Percentiles rank a stretch among this genome's conserved stretches.
Conservation (phyloP, 1,140 invertebrate species). For the Meloidogyne floridensis region DNA sequence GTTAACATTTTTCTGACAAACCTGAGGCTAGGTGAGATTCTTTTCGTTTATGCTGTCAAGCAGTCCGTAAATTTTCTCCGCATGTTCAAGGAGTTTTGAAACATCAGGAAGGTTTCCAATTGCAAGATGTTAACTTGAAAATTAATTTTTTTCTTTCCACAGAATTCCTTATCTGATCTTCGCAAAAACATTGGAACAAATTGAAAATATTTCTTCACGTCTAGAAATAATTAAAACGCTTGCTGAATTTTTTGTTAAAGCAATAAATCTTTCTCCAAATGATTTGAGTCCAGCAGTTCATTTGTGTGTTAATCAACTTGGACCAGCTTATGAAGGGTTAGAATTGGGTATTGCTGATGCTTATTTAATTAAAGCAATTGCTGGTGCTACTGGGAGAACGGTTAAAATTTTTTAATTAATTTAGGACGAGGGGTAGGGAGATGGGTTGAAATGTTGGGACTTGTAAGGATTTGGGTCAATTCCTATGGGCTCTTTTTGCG, state of each 20-base stretch:
- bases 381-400: slow-evolving; percentile 74
- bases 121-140: too few species aligned
- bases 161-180: slow-evolving; percentile 90
- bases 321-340: slow-evolving; percentile 84
- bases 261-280: slow-evolving; percentile 75
- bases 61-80: too few species aligned
- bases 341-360: slow-evolving; percentile 88
- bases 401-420: slow-evolving; percentile 65
- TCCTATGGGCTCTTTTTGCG: background rate
- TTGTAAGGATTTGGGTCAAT: background rate
- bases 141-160: slow-evolving; percentile 36
- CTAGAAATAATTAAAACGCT: slow-evolving; percentile 82
- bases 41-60: too few species aligned
- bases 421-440: background rate
- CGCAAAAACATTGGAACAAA: slow-evolving; percentile 83
- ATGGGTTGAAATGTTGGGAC: background rate
- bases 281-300: slow-evolving; percentile 81
- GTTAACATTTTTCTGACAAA: too few species aligned
- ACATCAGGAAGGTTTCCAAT: background rate
- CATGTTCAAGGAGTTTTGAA: too few species aligned
- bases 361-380: slow-evolving; percentile 80
- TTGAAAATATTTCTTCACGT: slow-evolving; percentile 83
- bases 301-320: slow-evolving; percentile 89
- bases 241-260: slow-evolving; percentile 79
- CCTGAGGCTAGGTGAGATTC: too few species aligned